These are phyloP conservation scores for Dasyurus viverrinus DNA, from an alignment of 2,113 vertebrate species.

Conservation along the genomic window DNA sequence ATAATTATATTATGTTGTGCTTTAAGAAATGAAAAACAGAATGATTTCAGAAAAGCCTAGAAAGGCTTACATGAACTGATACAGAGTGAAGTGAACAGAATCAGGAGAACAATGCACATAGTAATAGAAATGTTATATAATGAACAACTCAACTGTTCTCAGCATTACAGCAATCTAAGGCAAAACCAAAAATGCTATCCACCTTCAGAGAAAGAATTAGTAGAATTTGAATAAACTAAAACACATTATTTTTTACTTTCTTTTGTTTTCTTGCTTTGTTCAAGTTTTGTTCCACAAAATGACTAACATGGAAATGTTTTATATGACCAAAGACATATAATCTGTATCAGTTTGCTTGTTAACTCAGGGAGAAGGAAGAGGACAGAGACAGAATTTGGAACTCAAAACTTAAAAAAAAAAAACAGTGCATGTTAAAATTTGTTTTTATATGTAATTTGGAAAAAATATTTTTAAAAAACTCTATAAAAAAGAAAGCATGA, in stretches of 20 bases:
- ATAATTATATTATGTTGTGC: too few relatives aligned
- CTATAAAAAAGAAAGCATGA: too few relatives aligned
- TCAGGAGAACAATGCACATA: neutral
- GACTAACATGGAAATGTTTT: neutral
- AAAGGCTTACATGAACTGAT: neutral
- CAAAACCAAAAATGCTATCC: neutral
- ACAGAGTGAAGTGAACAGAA: neutral
- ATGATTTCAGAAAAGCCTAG: neutral
- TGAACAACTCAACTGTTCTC: neutral
- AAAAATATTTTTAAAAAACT: too few relatives aligned
- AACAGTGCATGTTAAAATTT: too few relatives aligned
- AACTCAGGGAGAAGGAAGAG: too few relatives aligned
- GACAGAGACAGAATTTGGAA: too few relatives aligned
- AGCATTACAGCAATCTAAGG: neutral
- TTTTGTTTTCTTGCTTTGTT: neutral
- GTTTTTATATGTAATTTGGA: too few relatives aligned
- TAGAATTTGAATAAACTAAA: neutral
- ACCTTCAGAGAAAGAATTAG: neutral
- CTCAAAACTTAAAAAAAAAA: too few relatives aligned
- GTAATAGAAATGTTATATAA: neutral
- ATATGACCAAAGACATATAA: neutral
- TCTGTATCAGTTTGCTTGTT: neutral
- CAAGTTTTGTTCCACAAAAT: neutral
- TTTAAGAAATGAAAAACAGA: neutral
- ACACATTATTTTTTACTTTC: neutral